Evolutionary conservation across 2,113 vertebrate genomes (phyloP), one percentile per base, ranked within the genome.

Genomic region (Salvator merianae): DNA sequence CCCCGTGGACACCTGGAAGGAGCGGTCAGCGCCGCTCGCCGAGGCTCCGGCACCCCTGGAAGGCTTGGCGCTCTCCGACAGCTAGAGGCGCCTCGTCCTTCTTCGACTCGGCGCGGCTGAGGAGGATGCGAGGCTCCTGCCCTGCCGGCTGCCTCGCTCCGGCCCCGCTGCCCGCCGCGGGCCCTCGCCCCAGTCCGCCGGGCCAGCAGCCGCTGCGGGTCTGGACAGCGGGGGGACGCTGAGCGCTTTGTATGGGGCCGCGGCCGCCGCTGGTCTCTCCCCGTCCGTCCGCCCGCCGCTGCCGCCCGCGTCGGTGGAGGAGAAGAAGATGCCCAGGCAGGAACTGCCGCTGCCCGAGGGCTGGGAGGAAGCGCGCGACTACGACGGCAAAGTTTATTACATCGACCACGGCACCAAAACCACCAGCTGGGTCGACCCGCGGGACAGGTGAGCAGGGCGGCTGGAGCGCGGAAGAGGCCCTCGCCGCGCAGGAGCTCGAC

Each of bases 401-500:
- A 97, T 99, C 90, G 98, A 99, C 92, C 98, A 99, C 96, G 94
- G 96, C 88, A 97, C 95, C 95, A 97, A 98, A 81, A 96, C 95
- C 92, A 99, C 98, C 88, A 99, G 98, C 95, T 99, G 98, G 98
- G 97, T 99, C 89, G 98, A 99, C 94, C 98, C 98, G 76, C 94
- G 98, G 91, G 98, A 99, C 97, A 98, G 98, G 98, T 99, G 96
- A 83, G 95, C 50, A 14, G 77, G 34, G 16, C 3, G 77, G 14
- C 26, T 22, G 24, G 36, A 28, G 14, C 16, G 24, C 3, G 63
- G 34, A 9, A 36, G 65, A 38, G 13, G 40, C 43, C 24, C 63
- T 40, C 20, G 65, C 30, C 65, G 65, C 12, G 68, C 22, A 50
- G 40, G 71, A 36, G 62, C 22, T 69, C 2, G 50, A 53, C 55